Evolutionary conservation across 53 echinoderm and acorn worm species (phyloP), one percentile per base, ranked within the genome.

Genomic region (Stichopus horrens): DNA sequence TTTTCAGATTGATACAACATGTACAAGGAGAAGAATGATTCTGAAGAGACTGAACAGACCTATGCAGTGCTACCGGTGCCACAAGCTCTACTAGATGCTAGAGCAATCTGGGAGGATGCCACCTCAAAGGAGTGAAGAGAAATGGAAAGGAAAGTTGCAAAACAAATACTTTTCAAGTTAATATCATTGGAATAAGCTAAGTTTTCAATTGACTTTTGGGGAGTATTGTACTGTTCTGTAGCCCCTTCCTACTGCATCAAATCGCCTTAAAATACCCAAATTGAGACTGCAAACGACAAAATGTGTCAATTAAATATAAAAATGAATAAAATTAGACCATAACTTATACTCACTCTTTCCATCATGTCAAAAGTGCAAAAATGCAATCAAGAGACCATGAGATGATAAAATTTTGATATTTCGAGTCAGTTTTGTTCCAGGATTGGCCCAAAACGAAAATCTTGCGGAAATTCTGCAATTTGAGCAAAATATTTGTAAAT

Each of bases 341-440:
- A 60, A 83, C 21, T 4, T 67, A 52, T 86, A 68, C 86, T 86
- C 52, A 86, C 86, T 68, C 86, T 57, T 65, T 86, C 86, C 86
- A 86, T 86, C 86, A 86, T 86, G 86, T 66, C 86, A 86, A 86
- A 86, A 86, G 66, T 65, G 65, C 23, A 23, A 86, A 86, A 66
- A 59, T 86, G 53, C 9, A 23, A 9, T 5, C 57, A 55, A 56
- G 20, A 21, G n/a, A 56, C 19, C 58, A 81, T 56, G 81, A 81
- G 23, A 21, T 21, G 57, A 57, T 81, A 81, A 81, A 81, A 81
- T 56, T 20, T 81, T 81, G 21, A 81, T 81, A 81, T 81, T 81
- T 81, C 81, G 81, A 81, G 81, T 81, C 81, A 81, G 58, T 81
- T 81, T 81, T 56, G 81, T 81, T 81, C 81, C 81, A 81, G 81